phyloP scores from a whole-genome alignment of 2,113 vertebrate genomes.

The Toxotes chatareus region DNA sequence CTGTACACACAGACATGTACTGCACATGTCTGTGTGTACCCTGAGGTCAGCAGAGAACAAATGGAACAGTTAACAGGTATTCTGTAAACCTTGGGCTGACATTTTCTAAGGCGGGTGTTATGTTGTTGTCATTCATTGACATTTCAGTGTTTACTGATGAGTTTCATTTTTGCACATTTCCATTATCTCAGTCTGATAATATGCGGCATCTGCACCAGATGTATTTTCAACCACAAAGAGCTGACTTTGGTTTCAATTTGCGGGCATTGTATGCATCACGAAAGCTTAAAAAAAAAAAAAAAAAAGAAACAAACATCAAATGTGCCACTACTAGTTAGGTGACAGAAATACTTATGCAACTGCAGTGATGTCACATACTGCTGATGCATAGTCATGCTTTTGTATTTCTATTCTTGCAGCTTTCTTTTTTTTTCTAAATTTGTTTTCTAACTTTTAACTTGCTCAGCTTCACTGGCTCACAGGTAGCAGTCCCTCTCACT shows the following conservation, averaged over 20 bases:
- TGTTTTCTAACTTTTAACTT: conserved; percentile 30
- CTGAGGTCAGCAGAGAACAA: conserved; percentile 46
- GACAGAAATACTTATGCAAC: conserved; percentile 44
- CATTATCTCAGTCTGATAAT: conserved; percentile 46
- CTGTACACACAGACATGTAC: conserved; percentile 16
- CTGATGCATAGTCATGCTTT: conserved; percentile 54
- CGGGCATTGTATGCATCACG: conserved; percentile 20
- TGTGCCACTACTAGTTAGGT: conserved; percentile 6
- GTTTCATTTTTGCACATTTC: conserved; percentile 68
- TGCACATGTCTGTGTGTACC: conserved; percentile 23
- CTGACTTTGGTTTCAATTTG: conserved; percentile 47
- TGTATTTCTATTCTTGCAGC: conserved; percentile 26
- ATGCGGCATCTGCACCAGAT: conserved; percentile 29
- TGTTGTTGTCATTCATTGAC: conserved; percentile 72
- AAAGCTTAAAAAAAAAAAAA: conserved; percentile 2
- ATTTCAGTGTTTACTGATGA: conserved; percentile 66
- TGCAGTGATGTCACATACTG: conserved; percentile 43
- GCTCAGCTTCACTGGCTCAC: conserved; percentile 5
- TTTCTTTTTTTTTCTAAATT: conserved; percentile 13
- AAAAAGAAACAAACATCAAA: conserved; percentile 25
- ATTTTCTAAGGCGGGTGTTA: conserved; percentile 56
- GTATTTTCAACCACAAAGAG: conserved; percentile 51
- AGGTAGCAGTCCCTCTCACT: conserved; percentile 16
- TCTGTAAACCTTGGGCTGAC: conserved; percentile 59
- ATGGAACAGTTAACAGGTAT: conserved; percentile 44